Conservation (phyloP, 1,140 invertebrate genomes). For the Leptestheria dahalacensis region DNA sequence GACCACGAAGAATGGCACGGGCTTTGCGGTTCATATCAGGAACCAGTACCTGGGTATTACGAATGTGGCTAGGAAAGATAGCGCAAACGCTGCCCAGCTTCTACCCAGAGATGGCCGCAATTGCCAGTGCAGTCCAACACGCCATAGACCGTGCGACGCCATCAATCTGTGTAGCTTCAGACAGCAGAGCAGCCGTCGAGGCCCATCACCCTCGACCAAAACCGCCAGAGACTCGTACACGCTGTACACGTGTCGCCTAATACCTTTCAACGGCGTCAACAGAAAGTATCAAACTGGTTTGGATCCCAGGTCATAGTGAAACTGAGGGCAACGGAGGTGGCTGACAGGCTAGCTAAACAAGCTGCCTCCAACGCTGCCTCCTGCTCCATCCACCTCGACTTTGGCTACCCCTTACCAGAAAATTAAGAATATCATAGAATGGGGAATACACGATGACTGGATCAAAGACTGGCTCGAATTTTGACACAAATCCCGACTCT, state of each 20-base stretch:
- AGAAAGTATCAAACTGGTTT: not conserved
- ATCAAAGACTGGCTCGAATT: too few species aligned
- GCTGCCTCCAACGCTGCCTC: too few species aligned
- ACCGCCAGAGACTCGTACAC: not conserved
- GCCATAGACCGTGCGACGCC: not conserved
- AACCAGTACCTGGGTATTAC: not conserved
- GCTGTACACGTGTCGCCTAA: not conserved
- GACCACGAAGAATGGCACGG: not conserved
- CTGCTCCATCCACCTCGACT: too few species aligned
- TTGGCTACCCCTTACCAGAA: too few species aligned
- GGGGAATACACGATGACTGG: too few species aligned
- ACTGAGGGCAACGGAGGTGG: not conserved
- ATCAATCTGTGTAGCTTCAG: not conserved
- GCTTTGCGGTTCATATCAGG: not conserved
- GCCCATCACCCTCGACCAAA: not conserved
- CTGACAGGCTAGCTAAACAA: not conserved
- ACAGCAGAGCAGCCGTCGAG: not conserved
- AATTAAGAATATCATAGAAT: too few species aligned
- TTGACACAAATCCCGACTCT: too few species aligned
- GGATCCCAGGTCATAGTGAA: not conserved
- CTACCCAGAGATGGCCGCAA: not conserved
- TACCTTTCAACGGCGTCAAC: not conserved
- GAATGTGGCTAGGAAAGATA: not conserved
- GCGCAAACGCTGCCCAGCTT: not conserved
- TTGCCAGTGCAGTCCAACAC: not conserved